These are phyloP conservation scores for Chloromyia formosa DNA, from an alignment of 2,888 invertebrate species.

Conservation along the genomic window DNA sequence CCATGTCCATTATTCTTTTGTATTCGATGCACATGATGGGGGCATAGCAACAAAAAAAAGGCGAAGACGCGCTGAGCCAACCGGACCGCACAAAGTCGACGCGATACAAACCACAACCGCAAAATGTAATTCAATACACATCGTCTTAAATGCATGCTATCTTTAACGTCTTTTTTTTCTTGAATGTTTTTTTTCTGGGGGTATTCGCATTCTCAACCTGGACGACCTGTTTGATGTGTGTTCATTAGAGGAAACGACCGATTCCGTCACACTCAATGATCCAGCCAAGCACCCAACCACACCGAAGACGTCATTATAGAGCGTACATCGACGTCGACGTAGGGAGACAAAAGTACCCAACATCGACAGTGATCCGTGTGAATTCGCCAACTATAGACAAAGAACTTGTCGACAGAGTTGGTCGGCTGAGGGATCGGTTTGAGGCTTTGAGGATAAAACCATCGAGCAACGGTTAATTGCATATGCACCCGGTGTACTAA, in stretches of 20 bases:
- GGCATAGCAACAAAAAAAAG: not conserved
- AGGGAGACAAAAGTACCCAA: not conserved
- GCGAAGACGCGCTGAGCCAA: not conserved
- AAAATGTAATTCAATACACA: conserved; percentile 17
- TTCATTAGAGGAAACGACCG: conserved; percentile 16
- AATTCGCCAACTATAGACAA: not conserved
- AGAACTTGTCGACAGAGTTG: not conserved
- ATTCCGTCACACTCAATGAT: not conserved
- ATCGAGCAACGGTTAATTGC: conserved; percentile 1
- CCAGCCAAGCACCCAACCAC: not conserved
- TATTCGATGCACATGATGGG: not conserved
- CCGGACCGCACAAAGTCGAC: not conserved
- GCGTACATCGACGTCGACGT: no score
- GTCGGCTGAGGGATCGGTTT: not conserved
- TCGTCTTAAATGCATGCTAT: not conserved
- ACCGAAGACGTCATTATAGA: not conserved
- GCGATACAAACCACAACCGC: conserved; percentile 7
- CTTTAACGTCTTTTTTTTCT: not conserved
- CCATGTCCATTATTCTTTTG: not conserved
- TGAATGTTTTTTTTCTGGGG: not conserved
- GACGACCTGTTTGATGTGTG: not conserved
- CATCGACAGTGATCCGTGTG: conserved; percentile 18
- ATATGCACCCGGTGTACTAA: not conserved
- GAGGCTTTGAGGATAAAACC: not conserved
- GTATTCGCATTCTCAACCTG: not conserved